Percentiles rank a stretch among this genome's conserved stretches.
Evolutionary conservation across 2,113 vertebrate genomes (phyloP).

Genomic region (Lepus europaeus): DNA sequence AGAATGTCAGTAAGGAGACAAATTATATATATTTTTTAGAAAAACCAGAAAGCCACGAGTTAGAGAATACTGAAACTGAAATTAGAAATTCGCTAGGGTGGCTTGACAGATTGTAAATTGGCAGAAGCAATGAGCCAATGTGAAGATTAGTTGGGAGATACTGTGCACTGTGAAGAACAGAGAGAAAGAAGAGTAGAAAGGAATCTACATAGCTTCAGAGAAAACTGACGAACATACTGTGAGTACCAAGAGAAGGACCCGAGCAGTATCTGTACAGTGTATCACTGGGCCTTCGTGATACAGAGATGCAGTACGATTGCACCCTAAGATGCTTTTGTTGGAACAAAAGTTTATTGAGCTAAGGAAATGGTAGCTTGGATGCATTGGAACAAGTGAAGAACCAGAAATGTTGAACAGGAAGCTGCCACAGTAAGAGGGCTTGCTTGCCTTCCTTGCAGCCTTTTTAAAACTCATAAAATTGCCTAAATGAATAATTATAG

Average conservation of each 20-base stretch:
- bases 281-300: neutral
- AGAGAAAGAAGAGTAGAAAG: neutral
- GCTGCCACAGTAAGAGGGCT: neutral
- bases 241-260: neutral
- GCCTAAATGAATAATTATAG: neutral
- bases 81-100: neutral
- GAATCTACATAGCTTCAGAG: neutral
- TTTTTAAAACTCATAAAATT: neutral
- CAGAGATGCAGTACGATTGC: conserved; percentile 2
- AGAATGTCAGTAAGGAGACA: conserved; percentile 12
- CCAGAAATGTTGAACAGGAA: neutral
- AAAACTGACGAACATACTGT: neutral
- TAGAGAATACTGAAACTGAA: conserved; percentile 30
- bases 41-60: neutral
- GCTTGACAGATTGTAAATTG: neutral
- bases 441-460: neutral
- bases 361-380: neutral
- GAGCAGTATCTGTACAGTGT: neutral
- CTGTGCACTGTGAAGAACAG: neutral
- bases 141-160: neutral
- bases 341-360: conserved; percentile 21
- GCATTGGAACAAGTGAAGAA: neutral
- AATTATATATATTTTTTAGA: neutral
- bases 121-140: neutral
- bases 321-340: neutral